Conservation (phyloP, 2,113 vertebrate species). For the Cardinalis cardinalis region DNA sequence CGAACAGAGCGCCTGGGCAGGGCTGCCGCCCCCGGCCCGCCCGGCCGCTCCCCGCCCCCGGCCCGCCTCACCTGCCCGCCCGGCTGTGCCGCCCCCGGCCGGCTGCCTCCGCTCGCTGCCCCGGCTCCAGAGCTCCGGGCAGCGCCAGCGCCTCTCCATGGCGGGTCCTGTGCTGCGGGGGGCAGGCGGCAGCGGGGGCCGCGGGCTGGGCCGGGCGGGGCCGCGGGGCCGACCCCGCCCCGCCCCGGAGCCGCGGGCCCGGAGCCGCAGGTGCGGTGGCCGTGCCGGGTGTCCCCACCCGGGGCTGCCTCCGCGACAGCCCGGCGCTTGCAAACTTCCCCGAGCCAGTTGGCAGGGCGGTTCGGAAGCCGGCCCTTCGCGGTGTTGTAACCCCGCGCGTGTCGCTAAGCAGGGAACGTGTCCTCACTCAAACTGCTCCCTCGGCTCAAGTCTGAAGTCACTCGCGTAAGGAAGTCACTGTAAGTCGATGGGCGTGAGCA, state of each 20-base stretch:
- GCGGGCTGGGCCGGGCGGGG: neutral
- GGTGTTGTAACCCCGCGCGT: neutral
- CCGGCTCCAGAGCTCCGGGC: too few species aligned
- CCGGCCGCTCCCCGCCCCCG: too few species aligned
- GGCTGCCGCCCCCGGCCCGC: too few species aligned
- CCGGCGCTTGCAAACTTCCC: neutral
- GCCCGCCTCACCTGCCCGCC: too few species aligned
- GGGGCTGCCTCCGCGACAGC: rapidly evolving
- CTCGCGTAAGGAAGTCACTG: neutral
- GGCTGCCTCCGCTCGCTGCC: too few species aligned
- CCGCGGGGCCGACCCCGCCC: neutral
- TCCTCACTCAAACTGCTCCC: neutral
- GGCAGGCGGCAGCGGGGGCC: too few species aligned
- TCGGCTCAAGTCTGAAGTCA: neutral
- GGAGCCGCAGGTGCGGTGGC: neutral
- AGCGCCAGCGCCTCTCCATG: neutral
- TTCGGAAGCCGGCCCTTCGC: neutral
- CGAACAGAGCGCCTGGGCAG: too few species aligned
- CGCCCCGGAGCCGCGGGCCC: neutral
- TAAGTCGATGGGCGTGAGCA: neutral
- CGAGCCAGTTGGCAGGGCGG: rapidly evolving
- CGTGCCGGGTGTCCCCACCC: rapidly evolving
- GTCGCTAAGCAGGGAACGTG: neutral
- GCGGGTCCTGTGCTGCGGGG: neutral
- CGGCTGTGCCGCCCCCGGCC: too few species aligned